Base-by-base conservation (phyloP, 1,140 invertebrate genomes). In the Drosophila miranda region DNA sequence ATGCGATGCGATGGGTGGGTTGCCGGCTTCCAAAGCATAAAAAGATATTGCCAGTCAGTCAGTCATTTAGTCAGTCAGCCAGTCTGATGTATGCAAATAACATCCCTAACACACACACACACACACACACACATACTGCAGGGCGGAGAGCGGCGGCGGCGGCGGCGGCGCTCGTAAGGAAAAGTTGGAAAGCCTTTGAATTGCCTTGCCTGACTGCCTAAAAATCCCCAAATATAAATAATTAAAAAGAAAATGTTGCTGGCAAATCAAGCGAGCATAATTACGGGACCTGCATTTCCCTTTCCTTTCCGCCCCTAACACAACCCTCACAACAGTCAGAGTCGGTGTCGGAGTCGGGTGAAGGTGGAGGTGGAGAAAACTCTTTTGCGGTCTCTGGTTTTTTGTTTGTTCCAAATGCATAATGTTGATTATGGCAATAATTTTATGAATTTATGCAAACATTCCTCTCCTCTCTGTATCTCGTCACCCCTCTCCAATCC, bases 371-470 rank as follows among this genome's bases (percentile, higher is more conserved):
- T 30, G 30, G 30, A 34, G 50, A 46, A 41, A 55, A 67, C 77
- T 77, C 73, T 68, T 78, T 81, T 86, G 82, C 70, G 81, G 78
- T 78, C 86, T 86, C 57, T 50, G 38, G 50, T 61, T 68, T 60
- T 52, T 44, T 67, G 43, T 72, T 72, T 73, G 52, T 89, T 75
- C 72, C 80, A 89, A 89, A 89, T 89, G 86, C 86, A 89, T 89
- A 89, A 89, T 89, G 81, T 89, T 89, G 86, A 89, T 89, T 89
- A 89, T 84, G 82, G 87, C 86, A 89, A 89, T 89, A 89, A 89
- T 89, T 89, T 89, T 89, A 79, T 87, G 86, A 89, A 86, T 89
- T 89, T 89, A 89, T 89, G 86, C 82, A 89, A 84, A 77, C 80
- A 83, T 71, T 75, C 44, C 28, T 11, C 43, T 30, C 21, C 44